Evolutionary conservation across 2,113 vertebrate genomes (phyloP).

Genomic region (Dermatemys mawii): DNA sequence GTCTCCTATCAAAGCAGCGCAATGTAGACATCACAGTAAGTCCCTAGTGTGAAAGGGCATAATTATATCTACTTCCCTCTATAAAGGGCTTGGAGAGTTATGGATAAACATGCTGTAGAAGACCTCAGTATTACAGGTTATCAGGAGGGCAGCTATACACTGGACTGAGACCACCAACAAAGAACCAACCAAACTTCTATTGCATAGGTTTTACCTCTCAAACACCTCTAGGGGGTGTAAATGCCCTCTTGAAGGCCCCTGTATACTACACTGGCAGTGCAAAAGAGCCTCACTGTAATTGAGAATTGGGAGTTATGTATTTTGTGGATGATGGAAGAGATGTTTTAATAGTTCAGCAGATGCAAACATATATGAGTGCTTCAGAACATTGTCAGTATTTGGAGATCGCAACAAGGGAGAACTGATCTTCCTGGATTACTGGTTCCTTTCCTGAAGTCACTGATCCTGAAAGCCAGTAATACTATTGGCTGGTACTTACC

Average conservation of each 20-base stretch:
- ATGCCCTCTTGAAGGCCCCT: neutral
- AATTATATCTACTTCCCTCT: neutral
- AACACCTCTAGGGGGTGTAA: neutral
- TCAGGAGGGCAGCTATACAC: neutral
- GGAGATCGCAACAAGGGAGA: neutral
- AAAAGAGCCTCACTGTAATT: neutral
- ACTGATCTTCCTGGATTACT: neutral
- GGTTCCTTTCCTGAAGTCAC: neutral
- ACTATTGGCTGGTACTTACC: neutral
- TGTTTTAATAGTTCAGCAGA: neutral
- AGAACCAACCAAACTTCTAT: neutral
- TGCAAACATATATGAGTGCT: neutral
- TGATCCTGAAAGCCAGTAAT: neutral
- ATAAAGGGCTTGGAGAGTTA: neutral
- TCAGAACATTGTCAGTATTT: neutral
- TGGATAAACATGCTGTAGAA: neutral
- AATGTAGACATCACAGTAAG: too few species aligned
- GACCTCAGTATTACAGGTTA: neutral
- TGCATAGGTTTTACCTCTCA: neutral
- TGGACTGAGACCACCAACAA: neutral
- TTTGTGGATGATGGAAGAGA: neutral
- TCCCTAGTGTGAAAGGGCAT: neutral
- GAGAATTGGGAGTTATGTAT: neutral
- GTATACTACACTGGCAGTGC: neutral
- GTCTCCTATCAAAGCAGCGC: too few species aligned